Percentiles rank a stretch among this genome's conserved stretches.
Conservation (phyloP, 2,888 invertebrate genomes). For the Sarcophaga carnaria region DNA sequence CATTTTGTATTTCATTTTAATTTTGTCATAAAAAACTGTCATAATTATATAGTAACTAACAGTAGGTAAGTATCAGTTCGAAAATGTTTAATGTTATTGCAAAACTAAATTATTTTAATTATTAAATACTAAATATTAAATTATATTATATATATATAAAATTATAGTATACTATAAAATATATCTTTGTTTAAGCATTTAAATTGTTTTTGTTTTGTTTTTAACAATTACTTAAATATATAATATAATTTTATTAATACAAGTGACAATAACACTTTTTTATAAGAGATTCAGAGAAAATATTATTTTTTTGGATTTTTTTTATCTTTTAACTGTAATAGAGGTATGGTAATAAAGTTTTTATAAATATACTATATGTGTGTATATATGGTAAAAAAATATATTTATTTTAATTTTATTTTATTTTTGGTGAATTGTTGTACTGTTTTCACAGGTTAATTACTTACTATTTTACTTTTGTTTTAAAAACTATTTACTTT, state of each 20-base stretch:
- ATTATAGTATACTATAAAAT: slow-evolving; percentile 24
- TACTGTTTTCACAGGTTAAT: slow-evolving; percentile 69
- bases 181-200: slow-evolving; percentile 31
- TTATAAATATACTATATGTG: not conserved
- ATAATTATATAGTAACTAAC: no score
- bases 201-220: slow-evolving; percentile 45
- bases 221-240: slow-evolving; percentile 42
- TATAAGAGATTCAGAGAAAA: slow-evolving; percentile 15
- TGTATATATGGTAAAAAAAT: slow-evolving; percentile 33
- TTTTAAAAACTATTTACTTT: slow-evolving; percentile 69
- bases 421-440: slow-evolving; percentile 68
- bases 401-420: slow-evolving; percentile 42
- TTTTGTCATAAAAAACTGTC: no score
- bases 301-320: slow-evolving; percentile 8
- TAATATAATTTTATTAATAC: slow-evolving; percentile 2
- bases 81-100: slow-evolving; percentile 26
- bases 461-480: slow-evolving; percentile 38
- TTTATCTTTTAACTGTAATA: slow-evolving; percentile 4
- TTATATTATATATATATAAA: slow-evolving; percentile 26
- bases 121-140: slow-evolving; percentile 6
- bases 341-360: slow-evolving; percentile 13
- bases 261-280: not conserved
- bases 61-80: no score
- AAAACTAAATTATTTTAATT: slow-evolving; percentile 46
- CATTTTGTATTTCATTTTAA: no score